Evolutionary conservation across 2,797 vertebrate species (phyloP), one percentile per base, ranked within the genome.

Genomic region (Carcharodon carcharias): DNA sequence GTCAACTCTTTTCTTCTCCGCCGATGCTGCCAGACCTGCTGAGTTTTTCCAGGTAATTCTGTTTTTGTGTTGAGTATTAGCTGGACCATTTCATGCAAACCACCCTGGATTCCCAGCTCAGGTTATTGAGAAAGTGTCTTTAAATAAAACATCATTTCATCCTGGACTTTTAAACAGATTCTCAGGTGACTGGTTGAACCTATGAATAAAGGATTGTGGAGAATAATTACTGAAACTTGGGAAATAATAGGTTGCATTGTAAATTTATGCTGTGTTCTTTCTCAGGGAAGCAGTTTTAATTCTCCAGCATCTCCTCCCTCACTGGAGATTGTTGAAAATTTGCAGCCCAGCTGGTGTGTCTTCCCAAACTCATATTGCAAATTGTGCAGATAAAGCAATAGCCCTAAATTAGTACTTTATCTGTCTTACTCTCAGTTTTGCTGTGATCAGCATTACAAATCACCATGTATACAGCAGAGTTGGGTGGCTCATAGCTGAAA

Each of bases 171-270:
- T 77, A 21, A 95, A 50, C 69, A 73, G 69, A 95, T 95, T 77
- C 65, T 95, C 94, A 95, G 69, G 69, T 95, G 94, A 69, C 94
- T 71, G 45, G 45, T 77, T 71, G 94, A 58, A 54, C 16, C 69
- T 54, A 95, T 95, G 94, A 77, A 95, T 95, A 95, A 95, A 77
- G 94, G 50, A 95, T 95, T 77, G 56, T 56, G 94, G 14, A 54
- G 94, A 95, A 95, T 95, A 95, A 95, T 95, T 95, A 31, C 69
- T 56, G 94, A 56, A 95, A 95, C 94, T 54, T 77, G 69, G 94
- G 69, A 95, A 77, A 95, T 95, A 56, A 56, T 50, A 77, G 14
- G 45, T 56, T 73, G 69, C 67, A 58, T 95, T 95, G 94, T 21
- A 73, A 95, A 95, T 95, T 95, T 54, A 73, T 56, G 31, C 26